Evolutionary conservation across 1,140 invertebrate genomes (phyloP), one percentile per base, ranked within the genome.

Genomic region (Paracyclopina nana): DNA sequence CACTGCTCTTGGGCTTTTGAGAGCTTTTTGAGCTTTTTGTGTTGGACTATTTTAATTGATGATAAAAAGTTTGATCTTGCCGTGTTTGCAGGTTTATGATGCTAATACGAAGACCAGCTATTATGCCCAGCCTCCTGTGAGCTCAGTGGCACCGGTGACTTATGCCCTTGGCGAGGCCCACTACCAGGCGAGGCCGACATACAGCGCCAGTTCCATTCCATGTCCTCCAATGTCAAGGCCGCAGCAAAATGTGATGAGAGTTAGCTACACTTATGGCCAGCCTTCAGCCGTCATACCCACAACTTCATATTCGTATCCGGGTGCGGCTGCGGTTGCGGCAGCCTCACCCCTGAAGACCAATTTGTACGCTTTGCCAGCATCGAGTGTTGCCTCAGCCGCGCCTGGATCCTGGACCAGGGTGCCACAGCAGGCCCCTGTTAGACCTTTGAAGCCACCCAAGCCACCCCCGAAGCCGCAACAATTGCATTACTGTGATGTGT

Each of bases 401-500:
- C 4, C 14, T n/a, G 22, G 14, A 27, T 27, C 46, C 4, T 9
- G n/a, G 22, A 16, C 14, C 46, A 14, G 14, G 42, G 14, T 24
- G 5, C 42, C 46, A 4, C 24, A 29, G 2, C 22, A 12, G n/a
- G 28, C 46, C 22, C 22, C 24, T 26, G 16, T 16, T 57, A 72
- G 68, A 28, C 71, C 69, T 62, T 55, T 22, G 53, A 74, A 73
- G 62, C 69, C 68, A 55, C 74, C 75, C 62, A 66, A 78, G 50
- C 71, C 78, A 12, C 77, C 80, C 12, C 82, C 82, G 1, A 86
- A 87, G 58, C 81, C 83, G 12, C 84, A 88, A 60, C 83, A 88
- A 60, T 68, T 91, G 43, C 84, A 90, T 65, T 92, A 91, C 64
- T 92, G 86, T 63, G 86, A 94, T 65, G 84, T 95, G 4, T 97